Base-by-base conservation (phyloP, 2,113 vertebrate genomes). In the Thymallus thymallus region DNA sequence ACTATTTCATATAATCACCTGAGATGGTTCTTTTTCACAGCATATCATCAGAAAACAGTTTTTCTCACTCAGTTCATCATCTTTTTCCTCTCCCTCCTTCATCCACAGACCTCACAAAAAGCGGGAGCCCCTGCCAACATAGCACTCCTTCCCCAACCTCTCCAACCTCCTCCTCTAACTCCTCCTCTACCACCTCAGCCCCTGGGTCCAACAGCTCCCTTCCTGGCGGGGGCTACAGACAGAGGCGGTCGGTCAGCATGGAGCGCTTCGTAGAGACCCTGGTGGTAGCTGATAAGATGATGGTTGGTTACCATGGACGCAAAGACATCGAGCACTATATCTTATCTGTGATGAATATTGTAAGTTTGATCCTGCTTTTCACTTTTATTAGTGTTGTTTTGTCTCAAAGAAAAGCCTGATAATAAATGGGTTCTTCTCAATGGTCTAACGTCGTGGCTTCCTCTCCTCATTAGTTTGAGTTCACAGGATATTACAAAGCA, bases 271-370 rank as follows among this genome's bases (percentile, higher is more conserved):
- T 99, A 86, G 97, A 99, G 91, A 99, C 97, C 0, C 86, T 99
- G 20, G 97, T 99, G 80, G 97, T 99, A 46, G 97, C 97, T 6
- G 97, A 99, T 89, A 99, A 97, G 93, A 99, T 99, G 97, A 99
- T 99, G 97, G 97, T 98, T 73, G 96, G 96, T 81, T 99, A 99
- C 90, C 97, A 99, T 78, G 97, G 97, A 65, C 96, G 97, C 88
- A 98, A 97, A 92, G 97, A 99, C 90, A 98, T 99, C 74, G 97
- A 99, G 63, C 96, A 98, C 93, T 99, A 99, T 91, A 94, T 99
- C 92, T 84, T 99, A 90, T 98, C 97, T 65, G 97, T 99, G 84
- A 99, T 99, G 97, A 99, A 99, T 94, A 99, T 99, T 98, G 97
- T 99, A 99, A 98, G 97, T 98, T 96, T 97, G 93, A 95, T 93